Evolutionary conservation across 2,113 vertebrate species (phyloP), one percentile per base, ranked within the genome.

Genomic region (Equus quagga): DNA sequence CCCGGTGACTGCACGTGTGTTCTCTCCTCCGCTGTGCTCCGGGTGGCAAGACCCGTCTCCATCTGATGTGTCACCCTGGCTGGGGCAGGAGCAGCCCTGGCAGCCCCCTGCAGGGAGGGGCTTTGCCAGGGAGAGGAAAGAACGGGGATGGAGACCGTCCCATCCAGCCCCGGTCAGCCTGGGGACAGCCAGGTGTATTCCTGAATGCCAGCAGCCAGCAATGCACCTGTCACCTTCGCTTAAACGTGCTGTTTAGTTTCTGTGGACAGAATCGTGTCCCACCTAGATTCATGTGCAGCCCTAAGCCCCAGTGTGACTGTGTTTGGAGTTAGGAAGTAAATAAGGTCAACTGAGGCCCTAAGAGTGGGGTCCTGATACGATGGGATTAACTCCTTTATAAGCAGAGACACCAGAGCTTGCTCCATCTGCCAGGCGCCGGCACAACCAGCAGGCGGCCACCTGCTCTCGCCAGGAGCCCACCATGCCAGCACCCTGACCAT

Each of bases 151-250:
- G 51, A 7, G 36, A 12, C n/a, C 4, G 6, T 41, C 44, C 78
- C 4, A 4, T 26, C 33, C 62, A 72, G 78, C 51, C 54, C 33
- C 1, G 2, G 56, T 33, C n/a, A 23, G 8, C 5, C 0, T 0
- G 19, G 41, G 15, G 23, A 11, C 54, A 2, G 10, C 13, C 8
- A 0, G 13, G 33, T 19, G 3, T 0, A 4, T 3, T 3, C 0
- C 64, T 0, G 15, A 54, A 19, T 6, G 54, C 41, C 15, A 10
- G 23, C 54, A 5, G 41, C 36, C 26, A 0, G 1, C 9, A 3
- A 24, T 8, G 0, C 4, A 0, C 28, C 51, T 1, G 6, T 31
- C 1, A 2, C 8, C 0, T 0, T 18, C 10, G 2, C 65, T 0
- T 1, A 18, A 36, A 4, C 0, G 10, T 12, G 19, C n/a, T 18